Percentiles rank a stretch among this genome's conserved stretches.
These are phyloP conservation scores for Embiotoca jacksoni DNA, from an alignment of 2,113 vertebrate genomes.

Conservation along the genomic window DNA sequence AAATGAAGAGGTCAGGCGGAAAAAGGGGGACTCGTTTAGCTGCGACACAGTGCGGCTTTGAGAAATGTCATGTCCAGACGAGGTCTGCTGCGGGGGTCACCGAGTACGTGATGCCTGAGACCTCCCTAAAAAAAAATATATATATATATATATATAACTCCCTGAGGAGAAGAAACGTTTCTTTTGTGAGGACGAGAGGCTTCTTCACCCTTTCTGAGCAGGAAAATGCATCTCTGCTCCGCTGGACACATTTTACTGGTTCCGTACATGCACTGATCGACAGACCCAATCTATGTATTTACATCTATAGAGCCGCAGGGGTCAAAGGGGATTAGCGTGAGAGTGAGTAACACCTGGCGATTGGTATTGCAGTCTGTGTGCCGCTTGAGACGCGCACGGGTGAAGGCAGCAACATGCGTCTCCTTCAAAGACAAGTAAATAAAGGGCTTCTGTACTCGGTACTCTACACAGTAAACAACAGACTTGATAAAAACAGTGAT, in stretches of 20 bases:
- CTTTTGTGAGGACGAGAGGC: neutral
- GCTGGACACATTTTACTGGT: neutral
- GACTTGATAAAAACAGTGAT: neutral
- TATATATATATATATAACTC: neutral
- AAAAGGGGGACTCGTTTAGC: constrained; percentile 60
- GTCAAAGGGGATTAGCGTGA: constrained; percentile 3
- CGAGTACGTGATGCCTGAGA: constrained; percentile 15
- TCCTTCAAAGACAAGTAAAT: constrained; percentile 19
- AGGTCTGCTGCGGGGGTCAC: constrained; percentile 33
- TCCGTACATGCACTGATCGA: neutral
- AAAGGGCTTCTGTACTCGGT: constrained; percentile 3
- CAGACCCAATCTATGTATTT: neutral
- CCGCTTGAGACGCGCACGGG: constrained; percentile 29
- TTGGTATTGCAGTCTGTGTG: neutral
- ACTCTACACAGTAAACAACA: neutral
- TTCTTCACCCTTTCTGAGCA: neutral
- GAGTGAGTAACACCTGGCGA: constrained; percentile 14
- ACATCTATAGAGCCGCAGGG: neutral
- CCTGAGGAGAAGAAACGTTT: constrained; percentile 5
- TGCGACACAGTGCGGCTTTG: constrained; percentile 51
- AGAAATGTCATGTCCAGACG: constrained; percentile 74
- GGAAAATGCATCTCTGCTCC: neutral
- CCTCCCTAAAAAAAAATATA: too few relatives aligned
- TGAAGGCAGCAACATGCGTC: neutral
- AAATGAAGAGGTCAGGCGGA: constrained; percentile 65